A percentile compares a stretch with the other conserved stretches of the same genome.
These are phyloP conservation scores for Amphimedon queenslandica DNA, from an alignment of 37 sponge, comb jelly and placozoan species.

Conservation along the genomic window DNA sequence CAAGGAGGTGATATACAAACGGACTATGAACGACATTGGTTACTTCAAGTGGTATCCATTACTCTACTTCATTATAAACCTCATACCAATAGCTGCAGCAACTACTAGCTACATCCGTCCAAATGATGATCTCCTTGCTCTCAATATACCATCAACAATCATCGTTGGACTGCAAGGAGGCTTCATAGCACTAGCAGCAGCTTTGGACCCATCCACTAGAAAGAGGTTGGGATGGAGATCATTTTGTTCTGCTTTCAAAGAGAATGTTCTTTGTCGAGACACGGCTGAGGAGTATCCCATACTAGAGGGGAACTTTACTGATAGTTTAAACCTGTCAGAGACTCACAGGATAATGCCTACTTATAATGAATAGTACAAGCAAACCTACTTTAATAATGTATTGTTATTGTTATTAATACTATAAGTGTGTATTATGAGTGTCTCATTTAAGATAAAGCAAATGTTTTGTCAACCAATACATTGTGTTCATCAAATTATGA, in stretches of 20 bases:
- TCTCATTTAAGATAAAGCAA: no score
- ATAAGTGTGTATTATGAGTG: no score
- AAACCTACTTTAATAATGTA: no score
- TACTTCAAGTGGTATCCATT: conserved; percentile 35
- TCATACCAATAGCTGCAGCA: conserved; percentile 35
- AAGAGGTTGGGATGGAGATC: conserved; percentile 2
- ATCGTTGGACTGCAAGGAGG: conserved; percentile 13
- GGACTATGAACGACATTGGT: conserved; percentile 8
- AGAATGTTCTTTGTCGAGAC: not conserved
- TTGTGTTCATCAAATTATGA: no score
- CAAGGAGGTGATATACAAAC: not conserved
- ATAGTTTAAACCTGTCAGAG: conserved; percentile 66
- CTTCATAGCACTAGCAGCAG: conserved; percentile 21
- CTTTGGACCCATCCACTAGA: conserved; percentile 27
- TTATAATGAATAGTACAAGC: no score
- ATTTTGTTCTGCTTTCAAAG: not conserved
- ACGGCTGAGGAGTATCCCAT: not conserved
- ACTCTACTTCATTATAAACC: conserved; percentile 33
- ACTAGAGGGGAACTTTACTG: conserved; percentile 54
- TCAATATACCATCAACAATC: conserved; percentile 9
- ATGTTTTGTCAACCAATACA: no score
- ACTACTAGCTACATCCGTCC: conserved; percentile 10
- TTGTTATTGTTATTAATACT: no score
- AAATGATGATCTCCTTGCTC: conserved; percentile 5
- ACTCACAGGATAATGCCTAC: no score